Percentiles rank a stretch among this genome's conserved stretches.
Evolutionary conservation across 2,113 vertebrate species (phyloP).

Genomic region (Rhodinocichla rosea): DNA sequence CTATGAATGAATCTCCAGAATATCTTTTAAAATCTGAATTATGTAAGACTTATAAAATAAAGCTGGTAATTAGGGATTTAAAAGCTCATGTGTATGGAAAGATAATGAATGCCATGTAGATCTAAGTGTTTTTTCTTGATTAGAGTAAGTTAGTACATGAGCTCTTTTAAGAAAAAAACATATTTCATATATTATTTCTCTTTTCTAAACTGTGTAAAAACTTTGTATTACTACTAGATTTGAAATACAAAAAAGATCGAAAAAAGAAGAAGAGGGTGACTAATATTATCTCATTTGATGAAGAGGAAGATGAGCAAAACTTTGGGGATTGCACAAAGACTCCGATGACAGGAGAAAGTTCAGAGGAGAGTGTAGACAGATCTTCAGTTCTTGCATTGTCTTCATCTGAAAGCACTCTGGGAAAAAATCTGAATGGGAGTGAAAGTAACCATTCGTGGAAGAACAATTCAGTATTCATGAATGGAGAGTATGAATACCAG

Average conservation of each 20-base stretch:
- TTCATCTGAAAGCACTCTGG: conserved; percentile 55
- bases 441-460: conserved; percentile 67
- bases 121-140: neutral
- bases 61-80: neutral
- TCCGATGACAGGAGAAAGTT: conserved; percentile 59
- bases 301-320: conserved; percentile 84
- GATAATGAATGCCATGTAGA: neutral
- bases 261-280: conserved; percentile 95
- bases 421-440: conserved; percentile 52
- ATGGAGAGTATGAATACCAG: conserved; percentile 72
- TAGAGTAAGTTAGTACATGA: neutral
- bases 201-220: neutral
- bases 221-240: conserved; percentile 73
- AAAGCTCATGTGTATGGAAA: neutral
- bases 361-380: conserved; percentile 72
- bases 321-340: conserved; percentile 46
- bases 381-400: conserved; percentile 55
- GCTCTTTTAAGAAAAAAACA: neutral
- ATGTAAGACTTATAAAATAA: neutral
- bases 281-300: conserved; percentile 96
- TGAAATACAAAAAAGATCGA: conserved; percentile 82
- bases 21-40: neutral
- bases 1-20: neutral
- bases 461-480: conserved; percentile 59
- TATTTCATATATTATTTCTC: neutral